phyloP scores from a whole-genome alignment of 2,888 invertebrate species.

The Spicauda simplicius region DNA sequence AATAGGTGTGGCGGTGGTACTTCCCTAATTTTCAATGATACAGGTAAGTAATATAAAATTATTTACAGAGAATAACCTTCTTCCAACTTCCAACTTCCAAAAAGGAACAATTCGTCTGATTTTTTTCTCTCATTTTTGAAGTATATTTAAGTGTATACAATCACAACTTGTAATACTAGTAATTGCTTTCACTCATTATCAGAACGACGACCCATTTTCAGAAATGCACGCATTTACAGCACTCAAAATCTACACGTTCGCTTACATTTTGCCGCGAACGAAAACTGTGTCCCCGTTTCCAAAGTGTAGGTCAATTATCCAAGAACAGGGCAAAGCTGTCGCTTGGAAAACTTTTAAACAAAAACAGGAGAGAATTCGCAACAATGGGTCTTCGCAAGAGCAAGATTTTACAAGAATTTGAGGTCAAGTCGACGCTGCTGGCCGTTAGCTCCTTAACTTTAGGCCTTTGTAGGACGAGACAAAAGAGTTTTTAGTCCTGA shows the following conservation, averaged over 20 bases:
- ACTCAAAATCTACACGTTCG: neutral
- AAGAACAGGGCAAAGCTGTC: conserved; percentile 25
- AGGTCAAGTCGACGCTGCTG: conserved; percentile 30
- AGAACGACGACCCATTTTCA: neutral
- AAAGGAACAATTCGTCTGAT: no score
- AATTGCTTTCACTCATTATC: neutral
- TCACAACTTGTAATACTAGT: neutral
- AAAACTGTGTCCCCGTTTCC: conserved; percentile 8
- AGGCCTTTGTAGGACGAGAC: conserved; percentile 30
- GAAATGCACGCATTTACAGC: neutral
- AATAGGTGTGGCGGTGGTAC: no score
- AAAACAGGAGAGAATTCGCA: conserved; percentile 28
- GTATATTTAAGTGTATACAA: no score
- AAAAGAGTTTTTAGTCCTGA: conserved; percentile 36
- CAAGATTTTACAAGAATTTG: conserved; percentile 36
- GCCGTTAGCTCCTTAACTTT: conserved; percentile 34
- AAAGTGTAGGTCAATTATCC: conserved; percentile 32
- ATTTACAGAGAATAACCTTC: no score
- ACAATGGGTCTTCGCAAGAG: conserved; percentile 34
- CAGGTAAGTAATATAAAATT: no score
- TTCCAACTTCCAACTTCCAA: no score
- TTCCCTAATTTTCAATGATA: no score
- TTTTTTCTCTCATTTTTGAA: no score
- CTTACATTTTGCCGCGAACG: neutral
- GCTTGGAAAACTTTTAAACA: conserved; percentile 31